Evolutionary conservation across 2,113 vertebrate genomes (phyloP).

Genomic region (Sigmodon hispidus): DNA sequence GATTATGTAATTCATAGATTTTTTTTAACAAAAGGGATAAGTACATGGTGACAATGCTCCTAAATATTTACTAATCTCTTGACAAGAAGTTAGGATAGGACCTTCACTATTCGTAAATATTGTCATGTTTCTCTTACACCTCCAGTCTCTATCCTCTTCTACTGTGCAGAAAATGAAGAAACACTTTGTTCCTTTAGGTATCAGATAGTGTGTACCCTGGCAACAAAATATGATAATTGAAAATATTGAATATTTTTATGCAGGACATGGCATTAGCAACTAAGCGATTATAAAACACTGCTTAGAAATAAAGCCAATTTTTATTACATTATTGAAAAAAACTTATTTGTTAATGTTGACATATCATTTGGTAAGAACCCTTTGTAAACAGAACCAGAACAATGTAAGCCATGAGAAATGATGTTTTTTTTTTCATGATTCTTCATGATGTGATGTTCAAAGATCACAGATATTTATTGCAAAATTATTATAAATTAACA

Average conservation of each 20-base stretch:
- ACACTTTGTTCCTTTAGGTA: neutral
- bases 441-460: neutral
- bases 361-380: neutral
- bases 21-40: neutral
- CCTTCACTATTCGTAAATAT: neutral
- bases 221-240: constrained; percentile 24
- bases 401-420: neutral
- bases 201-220: neutral
- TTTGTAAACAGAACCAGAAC: neutral
- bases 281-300: neutral
- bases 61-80: neutral
- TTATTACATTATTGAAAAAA: neutral
- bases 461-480: neutral
- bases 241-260: neutral
- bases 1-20: neutral
- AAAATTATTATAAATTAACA: neutral
- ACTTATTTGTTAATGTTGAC: neutral
- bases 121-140: neutral
- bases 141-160: neutral
- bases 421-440: neutral
- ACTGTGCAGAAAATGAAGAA: neutral
- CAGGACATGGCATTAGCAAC: neutral
- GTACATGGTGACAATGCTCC: neutral
- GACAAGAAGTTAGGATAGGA: constrained; percentile 28
- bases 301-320: too few species aligned